Conservation (phyloP, 1,140 invertebrate species). For the Cotesia glomerata region DNA sequence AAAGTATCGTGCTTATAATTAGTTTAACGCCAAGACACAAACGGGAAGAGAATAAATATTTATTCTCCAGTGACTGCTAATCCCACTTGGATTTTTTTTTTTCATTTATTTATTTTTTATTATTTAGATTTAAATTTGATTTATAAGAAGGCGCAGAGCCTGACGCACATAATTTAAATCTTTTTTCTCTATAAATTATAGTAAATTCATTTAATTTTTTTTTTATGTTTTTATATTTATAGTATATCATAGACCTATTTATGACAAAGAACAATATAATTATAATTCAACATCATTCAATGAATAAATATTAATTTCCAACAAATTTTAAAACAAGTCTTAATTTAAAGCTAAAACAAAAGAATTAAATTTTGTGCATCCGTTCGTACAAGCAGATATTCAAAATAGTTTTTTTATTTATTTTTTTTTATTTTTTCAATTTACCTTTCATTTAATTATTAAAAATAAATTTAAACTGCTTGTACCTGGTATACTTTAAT, state of each 20-base stretch:
- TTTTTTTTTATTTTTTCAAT: conserved; percentile 14
- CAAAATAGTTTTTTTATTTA: neutral
- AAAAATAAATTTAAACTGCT: conserved; percentile 29
- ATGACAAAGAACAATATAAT: neutral
- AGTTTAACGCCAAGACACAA: conserved; percentile 45
- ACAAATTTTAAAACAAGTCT: too few species aligned
- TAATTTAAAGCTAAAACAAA: too few species aligned
- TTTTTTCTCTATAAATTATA: neutral
- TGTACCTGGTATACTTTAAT: conserved; percentile 28
- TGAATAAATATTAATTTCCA: too few species aligned
- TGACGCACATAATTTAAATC: neutral
- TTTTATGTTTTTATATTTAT: neutral
- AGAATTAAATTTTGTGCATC: neutral
- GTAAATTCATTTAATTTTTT: neutral
- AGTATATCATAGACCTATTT: neutral
- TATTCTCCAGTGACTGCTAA: conserved; percentile 3
- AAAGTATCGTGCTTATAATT: conserved; percentile 25
- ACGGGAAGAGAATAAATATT: conserved; percentile 41
- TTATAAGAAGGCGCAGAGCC: conserved; percentile 19
- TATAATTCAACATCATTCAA: too few species aligned
- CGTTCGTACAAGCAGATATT: neutral
- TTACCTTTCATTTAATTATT: neutral
- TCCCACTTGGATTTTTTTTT: conserved; percentile 13
- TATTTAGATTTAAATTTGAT: conserved; percentile 6
- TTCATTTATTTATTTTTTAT: too few species aligned